phyloP scores from a whole-genome alignment of 2,797 vertebrate genomes.

The Sebastes steindachneri region DNA sequence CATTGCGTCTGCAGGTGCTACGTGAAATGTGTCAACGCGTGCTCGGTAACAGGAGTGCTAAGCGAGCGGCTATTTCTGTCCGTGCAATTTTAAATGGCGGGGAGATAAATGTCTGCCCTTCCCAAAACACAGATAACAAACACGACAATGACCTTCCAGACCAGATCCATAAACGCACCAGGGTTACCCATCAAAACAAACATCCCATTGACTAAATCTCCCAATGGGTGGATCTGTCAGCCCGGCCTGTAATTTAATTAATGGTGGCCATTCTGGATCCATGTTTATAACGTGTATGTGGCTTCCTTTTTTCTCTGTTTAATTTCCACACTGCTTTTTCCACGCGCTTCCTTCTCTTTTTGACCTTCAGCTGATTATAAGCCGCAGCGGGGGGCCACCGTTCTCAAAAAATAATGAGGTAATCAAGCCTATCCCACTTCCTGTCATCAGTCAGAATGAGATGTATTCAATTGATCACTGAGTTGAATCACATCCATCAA shows the following conservation, averaged over 20 bases:
- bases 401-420: slow-evolving; percentile 30
- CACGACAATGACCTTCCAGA: slow-evolving; percentile 36
- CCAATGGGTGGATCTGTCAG: not conserved
- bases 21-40: slow-evolving; percentile 46
- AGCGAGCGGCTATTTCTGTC: slow-evolving; percentile 48
- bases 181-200: slow-evolving; percentile 41
- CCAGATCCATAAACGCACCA: slow-evolving; percentile 54
- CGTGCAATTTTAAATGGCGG: slow-evolving; percentile 24
- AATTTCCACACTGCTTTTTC: not conserved
- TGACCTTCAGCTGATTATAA: not conserved
- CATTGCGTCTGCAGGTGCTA: slow-evolving; percentile 52
- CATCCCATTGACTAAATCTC: slow-evolving; percentile 8
- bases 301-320: not conserved
- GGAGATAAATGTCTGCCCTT: slow-evolving; percentile 6
- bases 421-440: slow-evolving; percentile 17
- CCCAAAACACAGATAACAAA: slow-evolving; percentile 13
- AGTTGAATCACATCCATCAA: slow-evolving; percentile 23
- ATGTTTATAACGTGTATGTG: not conserved
- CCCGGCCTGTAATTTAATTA: not conserved
- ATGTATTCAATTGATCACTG: slow-evolving; percentile 18
- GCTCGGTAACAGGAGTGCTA: not conserved
- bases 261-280: not conserved
- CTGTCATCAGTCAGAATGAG: slow-evolving; percentile 25
- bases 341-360: not conserved
- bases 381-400: not conserved